Conservation (phyloP, 2,888 invertebrate genomes). For the Acanthoscelides obtectus region DNA sequence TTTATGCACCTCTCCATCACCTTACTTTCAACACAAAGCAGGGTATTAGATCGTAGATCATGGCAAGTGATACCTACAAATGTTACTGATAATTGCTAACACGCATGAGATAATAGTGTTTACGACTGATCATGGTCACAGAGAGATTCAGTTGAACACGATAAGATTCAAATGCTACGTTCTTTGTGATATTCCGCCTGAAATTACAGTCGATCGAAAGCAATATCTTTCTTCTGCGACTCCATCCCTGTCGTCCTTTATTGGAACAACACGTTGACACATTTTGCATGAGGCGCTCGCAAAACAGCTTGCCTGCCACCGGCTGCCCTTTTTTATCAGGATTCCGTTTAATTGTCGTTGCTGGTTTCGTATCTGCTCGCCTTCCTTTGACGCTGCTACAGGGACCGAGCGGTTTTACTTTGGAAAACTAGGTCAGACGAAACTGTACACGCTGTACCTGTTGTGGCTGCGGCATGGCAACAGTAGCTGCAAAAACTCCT, state of each 20-base stretch:
- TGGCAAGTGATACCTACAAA: too few relatives aligned
- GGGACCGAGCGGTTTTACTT: neutral
- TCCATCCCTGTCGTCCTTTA: neutral
- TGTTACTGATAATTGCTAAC: too few relatives aligned
- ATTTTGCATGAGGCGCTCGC: neutral
- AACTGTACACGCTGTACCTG: neutral
- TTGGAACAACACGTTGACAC: neutral
- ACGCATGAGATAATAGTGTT: too few relatives aligned
- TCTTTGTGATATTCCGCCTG: too few relatives aligned
- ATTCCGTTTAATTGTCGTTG: neutral
- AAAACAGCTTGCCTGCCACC: neutral
- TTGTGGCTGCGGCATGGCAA: neutral
- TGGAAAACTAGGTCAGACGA: neutral
- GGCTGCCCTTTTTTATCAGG: neutral
- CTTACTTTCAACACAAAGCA: too few relatives aligned
- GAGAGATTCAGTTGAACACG: too few relatives aligned
- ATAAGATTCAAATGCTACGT: too few relatives aligned
- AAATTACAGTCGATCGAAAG: too few relatives aligned
- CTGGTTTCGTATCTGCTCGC: neutral
- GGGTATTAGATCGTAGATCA: too few relatives aligned
- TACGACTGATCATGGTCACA: too few relatives aligned
- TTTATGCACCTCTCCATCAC: too few relatives aligned
- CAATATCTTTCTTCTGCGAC: too few relatives aligned
- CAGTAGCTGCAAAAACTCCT: neutral
- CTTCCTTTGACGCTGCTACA: neutral